These are phyloP conservation scores for Cynopterus sphinx DNA, from an alignment of 2,797 vertebrate species.

Conservation along the genomic window DNA sequence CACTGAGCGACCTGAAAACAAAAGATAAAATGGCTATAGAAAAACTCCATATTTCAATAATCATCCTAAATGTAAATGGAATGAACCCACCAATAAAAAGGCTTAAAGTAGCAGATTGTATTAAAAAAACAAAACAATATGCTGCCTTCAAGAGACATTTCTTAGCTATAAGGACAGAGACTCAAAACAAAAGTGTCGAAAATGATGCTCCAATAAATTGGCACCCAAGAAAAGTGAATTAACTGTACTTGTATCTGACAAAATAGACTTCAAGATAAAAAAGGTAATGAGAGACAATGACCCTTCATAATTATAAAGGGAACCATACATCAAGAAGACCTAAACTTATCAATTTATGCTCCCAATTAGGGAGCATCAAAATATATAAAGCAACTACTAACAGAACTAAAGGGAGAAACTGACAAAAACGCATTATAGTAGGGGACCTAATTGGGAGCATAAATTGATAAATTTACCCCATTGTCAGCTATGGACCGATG, in stretches of 20 bases:
- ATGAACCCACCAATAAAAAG: not conserved
- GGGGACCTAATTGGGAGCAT: too few species aligned
- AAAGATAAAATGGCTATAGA: not conserved
- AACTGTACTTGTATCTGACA: not conserved
- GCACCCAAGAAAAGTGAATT: not conserved
- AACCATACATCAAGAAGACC: too few species aligned
- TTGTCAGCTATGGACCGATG: too few species aligned
- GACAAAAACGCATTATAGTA: too few species aligned
- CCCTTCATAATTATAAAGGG: too few species aligned
- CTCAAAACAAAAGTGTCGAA: not conserved
- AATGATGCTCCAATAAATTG: too few species aligned
- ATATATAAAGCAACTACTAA: too few species aligned
- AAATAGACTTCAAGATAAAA: not conserved
- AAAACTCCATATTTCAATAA: not conserved
- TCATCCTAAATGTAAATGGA: not conserved
- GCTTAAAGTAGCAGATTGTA: not conserved
- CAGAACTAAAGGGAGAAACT: too few species aligned
- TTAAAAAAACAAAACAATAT: not conserved
- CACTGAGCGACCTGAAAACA: too few species aligned
- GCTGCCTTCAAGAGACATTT: not conserved
- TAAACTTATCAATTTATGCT: too few species aligned
- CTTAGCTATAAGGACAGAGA: not conserved
- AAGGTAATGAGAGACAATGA: not conserved
- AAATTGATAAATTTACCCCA: too few species aligned
- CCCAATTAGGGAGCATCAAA: too few species aligned